Evolutionary conservation across 2,888 invertebrate genomes (phyloP), one percentile per base, ranked within the genome.

Genomic region (Drosophila kuntzei): DNA sequence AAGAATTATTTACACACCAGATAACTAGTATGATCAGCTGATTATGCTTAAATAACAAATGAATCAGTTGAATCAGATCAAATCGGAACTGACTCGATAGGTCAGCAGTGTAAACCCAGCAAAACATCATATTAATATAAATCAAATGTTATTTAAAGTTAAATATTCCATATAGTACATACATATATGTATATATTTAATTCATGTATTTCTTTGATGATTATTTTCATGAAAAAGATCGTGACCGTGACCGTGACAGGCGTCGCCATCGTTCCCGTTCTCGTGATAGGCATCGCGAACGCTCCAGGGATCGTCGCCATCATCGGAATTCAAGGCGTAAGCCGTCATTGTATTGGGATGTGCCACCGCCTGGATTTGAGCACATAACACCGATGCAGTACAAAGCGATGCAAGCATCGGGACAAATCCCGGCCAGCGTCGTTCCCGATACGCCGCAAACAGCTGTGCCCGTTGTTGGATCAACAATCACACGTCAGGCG

Each of bases 281-380:
- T 0, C 72, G 84, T n/a, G 87, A 88, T 39, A 79, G 89, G 7
- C 83, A 80, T 60, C 89, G 87, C 50, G 87, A 83, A 1, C 81
- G 88, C 7, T 87, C 87, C n/a, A 61, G 84, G 60, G 79, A 88
- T 27, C 90, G 88, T 12, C 80, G 82, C n/a, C 79, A 84, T 87
- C 93, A 84, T 44, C 80, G 80, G 18, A 96, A 96, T 1, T 95
- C 97, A 62, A 94, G 98, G 76, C 95, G 97, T 88, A 97, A 97
- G 93, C 96, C 96, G 37, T 97, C 97, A 20, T 93, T 97, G 37
- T 99, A 99, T 92, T 99, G 99, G 99, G 99, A 99, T 95, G 97
- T 99, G n/a, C 98, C 99, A 11, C 99, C 99, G 43, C 97, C 97
- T 14, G 99, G 99, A 11, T 99, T 98, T 91, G 99, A 99, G 92